Base-by-base conservation (phyloP, 2,113 vertebrate genomes). In the Neogobius melanostomus region DNA sequence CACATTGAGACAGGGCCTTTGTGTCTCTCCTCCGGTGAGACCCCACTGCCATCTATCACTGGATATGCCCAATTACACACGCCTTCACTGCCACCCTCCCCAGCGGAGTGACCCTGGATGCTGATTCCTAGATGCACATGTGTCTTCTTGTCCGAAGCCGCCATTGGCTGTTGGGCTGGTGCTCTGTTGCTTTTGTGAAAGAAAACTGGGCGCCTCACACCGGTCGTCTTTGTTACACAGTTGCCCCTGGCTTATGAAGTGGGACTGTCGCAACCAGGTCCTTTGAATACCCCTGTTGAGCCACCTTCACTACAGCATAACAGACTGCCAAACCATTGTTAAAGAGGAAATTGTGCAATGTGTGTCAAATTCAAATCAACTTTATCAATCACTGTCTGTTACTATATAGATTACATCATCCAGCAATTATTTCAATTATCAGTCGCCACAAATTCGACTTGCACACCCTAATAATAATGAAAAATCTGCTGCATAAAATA, bases 171-270 rank as follows among this genome's bases (percentile, higher is more conserved):
- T 8, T 10, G 60, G 84, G 87, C 82, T 21, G 53, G 61, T 53
- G 68, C 52, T 79, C 5, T 54, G 48, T 84, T 82, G 83, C 82
- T 76, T 16, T 81, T 67, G 47, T 87, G 77, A 87, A 81, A 81
- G 80, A 63, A 64, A 75, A 81, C 79, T 78, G 89, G 87, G 89
- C 90, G 90, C 82, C 81, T 85, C 7, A 65, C 71, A 50, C 75
- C 72, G 83, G 82, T 85, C 84, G 82, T 88, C 86, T 88, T 82
- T 88, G 87, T 90, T 83, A 86, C 82, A 75, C 85, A 85, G 87
- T 61, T 74, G 70, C 89, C 75, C 81, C 74, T 71, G 72, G 84
- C 82, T 87, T 85, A 85, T 85, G 71, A 71, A 82, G 67, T 65
- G 76, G 48, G 43, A 54, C 85, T 90, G 85, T 86, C 85, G 86